Conservation (phyloP, 2,797 vertebrate species). For the Enteromius thamalakanensis region DNA sequence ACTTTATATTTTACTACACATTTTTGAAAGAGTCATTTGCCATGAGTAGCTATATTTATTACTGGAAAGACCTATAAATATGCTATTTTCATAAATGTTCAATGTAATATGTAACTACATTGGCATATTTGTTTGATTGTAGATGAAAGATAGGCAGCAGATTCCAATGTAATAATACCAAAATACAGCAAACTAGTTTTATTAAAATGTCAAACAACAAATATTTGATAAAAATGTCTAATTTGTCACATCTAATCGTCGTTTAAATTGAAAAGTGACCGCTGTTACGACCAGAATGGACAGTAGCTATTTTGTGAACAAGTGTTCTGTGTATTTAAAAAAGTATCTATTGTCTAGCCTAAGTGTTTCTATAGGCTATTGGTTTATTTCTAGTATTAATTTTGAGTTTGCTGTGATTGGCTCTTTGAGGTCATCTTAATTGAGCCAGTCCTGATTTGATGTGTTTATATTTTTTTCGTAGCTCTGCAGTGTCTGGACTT, state of each 20-base stretch:
- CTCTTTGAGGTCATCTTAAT: too few relatives aligned
- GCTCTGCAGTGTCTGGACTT: constrained; percentile 88
- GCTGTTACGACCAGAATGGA: not conserved
- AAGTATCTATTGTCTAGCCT: too few relatives aligned
- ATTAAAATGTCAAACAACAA: not conserved
- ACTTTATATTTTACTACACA: not conserved
- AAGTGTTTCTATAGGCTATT: too few relatives aligned
- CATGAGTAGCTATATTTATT: not conserved
- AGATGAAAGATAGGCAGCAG: not conserved
- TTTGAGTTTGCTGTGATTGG: too few relatives aligned
- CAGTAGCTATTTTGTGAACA: not conserved
- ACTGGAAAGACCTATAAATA: too few relatives aligned
- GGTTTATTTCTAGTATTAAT: too few relatives aligned
- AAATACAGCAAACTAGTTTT: not conserved
- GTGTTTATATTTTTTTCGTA: constrained; percentile 62
- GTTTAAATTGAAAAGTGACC: not conserved
- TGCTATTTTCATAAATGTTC: too few relatives aligned
- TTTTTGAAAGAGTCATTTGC: not conserved
- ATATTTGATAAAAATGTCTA: not conserved
- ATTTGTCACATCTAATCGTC: not conserved
- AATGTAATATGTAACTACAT: too few relatives aligned
- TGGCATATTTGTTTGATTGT: not conserved
- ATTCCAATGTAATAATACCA: not conserved
- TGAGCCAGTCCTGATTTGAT: too few relatives aligned
- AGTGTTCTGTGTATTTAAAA: too few relatives aligned